Base-by-base conservation (phyloP, 2,797 vertebrate species). In the Acropternis orthonyx region DNA sequence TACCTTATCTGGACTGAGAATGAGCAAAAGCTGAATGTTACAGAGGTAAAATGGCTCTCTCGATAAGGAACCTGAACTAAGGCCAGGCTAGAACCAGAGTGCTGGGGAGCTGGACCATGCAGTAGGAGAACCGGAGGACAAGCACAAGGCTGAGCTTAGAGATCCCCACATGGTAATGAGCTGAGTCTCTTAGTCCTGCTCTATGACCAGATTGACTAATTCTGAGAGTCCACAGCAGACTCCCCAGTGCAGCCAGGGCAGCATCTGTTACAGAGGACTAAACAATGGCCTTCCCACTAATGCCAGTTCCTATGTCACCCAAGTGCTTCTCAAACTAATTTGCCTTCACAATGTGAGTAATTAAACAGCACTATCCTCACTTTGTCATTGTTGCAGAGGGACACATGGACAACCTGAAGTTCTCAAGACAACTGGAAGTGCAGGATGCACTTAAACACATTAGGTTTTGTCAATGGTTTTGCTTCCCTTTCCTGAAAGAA, bases 31-130 rank as follows among this genome's bases (percentile, higher is more conserved):
- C 21, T 63, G 66, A 43, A 68, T 5, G 39, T 16, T 13, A 58
- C 16, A 63, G 49, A 68, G 32, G 46, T 49, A 59, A 65, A 51
- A 65, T 3, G 17, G 13, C 18, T 85, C 43, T 52, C 34, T 62
- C 9, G 54, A 20, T 56, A 72, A 58, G 18, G 37, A 85, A 27
- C 20, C 26, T 66, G 48, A 51, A 71, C 52, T 49, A 61, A 85
- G 59, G 37, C 30, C 5, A 7, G 28, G 49, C 39, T 54, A 14
- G 34, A 16, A 32, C 5, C n/a, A 58, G 43, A 74, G 7, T 39
- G 28, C 48, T 28, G 24, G 41, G 43, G 30, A n/a, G 27, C 52
- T 49, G 46, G 9, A 75, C 7, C 0, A 0, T 3, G 0, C 22
- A 16, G 22, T 36, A 30, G 15, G 30, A 66, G 11, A 62, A 41